Base-by-base conservation (phyloP, 1,140 invertebrate genomes). In the Orius insidiosus region DNA sequence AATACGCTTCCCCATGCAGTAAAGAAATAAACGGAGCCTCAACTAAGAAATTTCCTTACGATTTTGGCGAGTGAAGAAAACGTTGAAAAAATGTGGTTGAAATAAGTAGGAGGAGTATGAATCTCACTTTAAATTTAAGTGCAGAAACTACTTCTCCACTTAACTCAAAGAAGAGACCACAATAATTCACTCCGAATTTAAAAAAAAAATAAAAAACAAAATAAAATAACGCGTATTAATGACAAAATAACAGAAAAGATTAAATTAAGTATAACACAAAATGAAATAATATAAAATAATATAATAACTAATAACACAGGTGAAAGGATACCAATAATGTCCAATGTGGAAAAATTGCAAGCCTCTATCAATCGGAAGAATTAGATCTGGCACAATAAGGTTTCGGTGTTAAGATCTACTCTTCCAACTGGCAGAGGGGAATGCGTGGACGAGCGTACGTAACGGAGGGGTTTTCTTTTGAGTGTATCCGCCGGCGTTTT, bases 101-200 rank as follows among this genome's bases (percentile, higher is more conserved):
- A 63, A 66, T 69, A 70, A 74, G 71, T 72, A 71, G 70, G 71
- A 74, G 71, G 69, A 74, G 70, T 72, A 24, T 73, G 71, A 74
- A 74, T 74, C 71, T 74, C 71, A 73, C 67, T 64, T 63, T 58
- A 51, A 54, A 50, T 52, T 58, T 55, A 62, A 67, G 67, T 64
- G 69, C 68, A 68, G 68, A 72, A 67, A 72, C 70, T 63, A 72
- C 71, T 73, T 60, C 69, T 70, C 66, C 66, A 68, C 66, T 67
- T 67, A 60, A 54, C 59, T 59, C 63, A 54, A 53, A 45, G 53
- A 46, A 48, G 35, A 19, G 24, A 31, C 47, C 40, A 38, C 13
- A 16, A 5, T 6, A 38, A 9, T 9, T 8, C 6, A 13, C 9
- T n/a, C 9, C 36, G 36, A 33, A 33, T 33, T n/a, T 7, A 33